Percentiles rank a stretch among this genome's conserved stretches.
phyloP scores from a whole-genome alignment of 2,113 vertebrate species.

The Orthonyx spaldingii region DNA sequence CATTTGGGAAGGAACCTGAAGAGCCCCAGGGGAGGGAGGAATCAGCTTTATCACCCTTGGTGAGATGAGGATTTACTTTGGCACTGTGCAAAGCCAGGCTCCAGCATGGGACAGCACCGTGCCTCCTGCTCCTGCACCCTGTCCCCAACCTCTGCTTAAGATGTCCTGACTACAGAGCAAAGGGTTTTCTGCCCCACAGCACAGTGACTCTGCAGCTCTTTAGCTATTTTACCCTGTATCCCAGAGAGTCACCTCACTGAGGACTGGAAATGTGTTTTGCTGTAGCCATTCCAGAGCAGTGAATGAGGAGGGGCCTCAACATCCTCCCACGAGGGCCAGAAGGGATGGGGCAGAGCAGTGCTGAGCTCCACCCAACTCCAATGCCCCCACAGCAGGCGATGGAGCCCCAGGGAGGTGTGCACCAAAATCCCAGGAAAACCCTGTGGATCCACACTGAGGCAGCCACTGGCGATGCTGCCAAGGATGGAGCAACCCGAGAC shows the following conservation, averaged over 20 bases:
- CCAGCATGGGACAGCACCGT: rapidly evolving
- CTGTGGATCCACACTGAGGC: rapidly evolving
- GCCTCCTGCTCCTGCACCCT: background rate
- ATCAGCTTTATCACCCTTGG: background rate
- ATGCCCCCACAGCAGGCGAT: rapidly evolving
- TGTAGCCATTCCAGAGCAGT: background rate
- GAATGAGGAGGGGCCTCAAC: background rate
- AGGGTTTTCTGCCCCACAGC: background rate
- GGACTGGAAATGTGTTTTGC: background rate
- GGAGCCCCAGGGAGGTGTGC: rapidly evolving
- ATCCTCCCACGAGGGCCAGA: background rate
- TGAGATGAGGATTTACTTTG: background rate
- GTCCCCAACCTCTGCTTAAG: background rate
- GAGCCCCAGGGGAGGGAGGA: background rate
- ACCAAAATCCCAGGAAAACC: background rate
- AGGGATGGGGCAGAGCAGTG: background rate
- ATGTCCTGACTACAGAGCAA: background rate
- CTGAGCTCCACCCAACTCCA: background rate
- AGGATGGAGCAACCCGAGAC: background rate
- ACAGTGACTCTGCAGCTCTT: background rate
- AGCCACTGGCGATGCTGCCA: background rate
- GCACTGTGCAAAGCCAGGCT: background rate
- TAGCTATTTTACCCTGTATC: rapidly evolving
- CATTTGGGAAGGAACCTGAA: background rate
- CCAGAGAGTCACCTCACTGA: background rate